Evolutionary conservation across 2,797 vertebrate genomes (phyloP).

Genomic region (Sparidentex hasta): DNA sequence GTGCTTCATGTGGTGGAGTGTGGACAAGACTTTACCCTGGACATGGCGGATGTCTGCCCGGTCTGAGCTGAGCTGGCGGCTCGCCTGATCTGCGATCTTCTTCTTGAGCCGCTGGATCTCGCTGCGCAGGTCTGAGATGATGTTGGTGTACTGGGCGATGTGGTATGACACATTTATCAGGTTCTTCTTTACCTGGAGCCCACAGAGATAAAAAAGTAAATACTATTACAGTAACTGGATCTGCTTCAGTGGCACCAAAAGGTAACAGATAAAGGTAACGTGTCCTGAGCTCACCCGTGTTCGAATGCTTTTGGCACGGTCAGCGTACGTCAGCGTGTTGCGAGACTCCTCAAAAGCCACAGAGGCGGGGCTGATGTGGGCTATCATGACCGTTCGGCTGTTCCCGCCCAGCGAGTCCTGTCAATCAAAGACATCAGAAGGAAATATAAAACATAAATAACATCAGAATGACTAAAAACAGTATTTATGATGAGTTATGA

Average conservation of each 20-base stretch:
- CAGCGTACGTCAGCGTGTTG: slow-evolving; percentile 92
- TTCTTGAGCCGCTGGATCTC: slow-evolving; percentile 91
- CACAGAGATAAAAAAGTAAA: neutral
- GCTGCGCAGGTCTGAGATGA: slow-evolving; percentile 89
- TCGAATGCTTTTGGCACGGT: slow-evolving; percentile 94
- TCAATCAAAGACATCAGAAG: slow-evolving; percentile 16
- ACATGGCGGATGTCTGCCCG: slow-evolving; percentile 84
- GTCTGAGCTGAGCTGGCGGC: slow-evolving; percentile 78
- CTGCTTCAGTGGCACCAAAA: neutral
- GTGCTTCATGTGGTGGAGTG: neutral
- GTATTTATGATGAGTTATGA: neutral
- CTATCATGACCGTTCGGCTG: slow-evolving; percentile 95
- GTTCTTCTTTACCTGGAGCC: slow-evolving; percentile 90
- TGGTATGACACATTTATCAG: slow-evolving; percentile 90
- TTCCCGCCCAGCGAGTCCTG: slow-evolving; percentile 95
- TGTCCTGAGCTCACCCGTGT: slow-evolving; percentile 85
- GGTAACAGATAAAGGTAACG: no score
- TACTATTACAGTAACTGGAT: neutral
- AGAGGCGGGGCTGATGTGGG: slow-evolving; percentile 95
- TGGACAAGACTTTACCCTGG: slow-evolving; percentile 83
- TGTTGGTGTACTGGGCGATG: slow-evolving; percentile 92
- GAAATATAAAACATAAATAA: neutral
- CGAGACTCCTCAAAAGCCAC: slow-evolving; percentile 93
- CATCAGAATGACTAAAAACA: neutral
- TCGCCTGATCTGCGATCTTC: slow-evolving; percentile 86